Conservation (phyloP, 2,888 invertebrate genomes). For the Tenthredo notha region DNA sequence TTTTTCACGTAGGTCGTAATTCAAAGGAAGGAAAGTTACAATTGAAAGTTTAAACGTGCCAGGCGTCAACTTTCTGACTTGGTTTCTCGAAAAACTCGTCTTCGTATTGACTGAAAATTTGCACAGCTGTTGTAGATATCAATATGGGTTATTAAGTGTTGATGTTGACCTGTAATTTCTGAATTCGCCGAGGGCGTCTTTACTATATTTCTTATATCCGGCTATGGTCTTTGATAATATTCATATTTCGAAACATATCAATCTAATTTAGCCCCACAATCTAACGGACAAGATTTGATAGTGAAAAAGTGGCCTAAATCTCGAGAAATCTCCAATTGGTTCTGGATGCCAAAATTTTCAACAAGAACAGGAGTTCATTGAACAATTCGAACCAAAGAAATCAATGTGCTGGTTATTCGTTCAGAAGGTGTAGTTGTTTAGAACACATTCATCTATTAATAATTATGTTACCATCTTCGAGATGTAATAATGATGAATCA, state of each 20-base stretch:
- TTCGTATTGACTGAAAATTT: background rate
- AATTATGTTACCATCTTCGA: background rate
- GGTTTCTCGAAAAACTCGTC: background rate
- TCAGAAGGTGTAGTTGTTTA: background rate
- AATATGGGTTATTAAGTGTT: background rate
- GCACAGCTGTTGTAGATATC: background rate
- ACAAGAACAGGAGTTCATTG: background rate
- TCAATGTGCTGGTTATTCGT: background rate
- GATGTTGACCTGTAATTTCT: background rate
- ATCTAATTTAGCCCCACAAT: background rate
- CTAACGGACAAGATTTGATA: background rate
- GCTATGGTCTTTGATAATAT: background rate
- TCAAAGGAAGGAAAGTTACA: background rate
- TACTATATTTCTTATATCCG: background rate
- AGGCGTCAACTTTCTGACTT: background rate
- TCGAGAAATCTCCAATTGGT: background rate
- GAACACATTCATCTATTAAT: background rate
- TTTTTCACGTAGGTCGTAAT: background rate
- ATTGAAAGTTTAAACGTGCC: slow-evolving; percentile 1
- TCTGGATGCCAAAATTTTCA: background rate
- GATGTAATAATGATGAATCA: background rate
- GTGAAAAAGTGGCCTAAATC: background rate
- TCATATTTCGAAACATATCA: background rate
- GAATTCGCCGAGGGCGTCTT: background rate
- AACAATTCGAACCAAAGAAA: background rate